These are phyloP conservation scores for Campopleginae sp. DNA, from an alignment of 2,888 invertebrate species.

Conservation along the genomic window DNA sequence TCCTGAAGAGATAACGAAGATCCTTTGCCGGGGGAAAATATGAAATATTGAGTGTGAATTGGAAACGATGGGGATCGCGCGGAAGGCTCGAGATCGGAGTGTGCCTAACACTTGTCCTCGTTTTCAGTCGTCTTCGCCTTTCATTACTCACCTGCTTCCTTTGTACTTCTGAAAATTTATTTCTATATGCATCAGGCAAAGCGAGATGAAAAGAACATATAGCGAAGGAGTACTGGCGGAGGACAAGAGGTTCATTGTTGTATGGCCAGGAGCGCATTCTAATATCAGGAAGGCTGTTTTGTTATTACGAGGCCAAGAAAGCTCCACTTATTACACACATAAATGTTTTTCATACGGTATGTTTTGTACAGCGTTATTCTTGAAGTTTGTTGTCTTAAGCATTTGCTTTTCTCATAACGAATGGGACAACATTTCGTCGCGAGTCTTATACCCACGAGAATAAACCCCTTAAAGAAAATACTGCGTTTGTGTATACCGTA, in stretches of 20 bases:
- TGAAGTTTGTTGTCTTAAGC: slow-evolving; percentile 46
- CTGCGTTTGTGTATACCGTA: too few species aligned
- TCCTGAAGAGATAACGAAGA: too few species aligned
- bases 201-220: slow-evolving; percentile 5
- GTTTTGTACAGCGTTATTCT: slow-evolving; percentile 69
- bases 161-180: background rate
- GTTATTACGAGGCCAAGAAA: slow-evolving; percentile 74
- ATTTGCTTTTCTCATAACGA: slow-evolving; percentile 1
- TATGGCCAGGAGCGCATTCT: slow-evolving; percentile 69
- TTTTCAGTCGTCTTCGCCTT: slow-evolving; percentile 7
- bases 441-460: background rate
- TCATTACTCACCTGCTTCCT: background rate
- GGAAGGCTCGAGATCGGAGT: background rate
- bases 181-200: background rate
- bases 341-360: slow-evolving; percentile 71
- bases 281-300: slow-evolving; percentile 71
- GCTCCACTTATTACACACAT: slow-evolving; percentile 70
- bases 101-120: background rate
- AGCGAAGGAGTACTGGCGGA: background rate
- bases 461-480: background rate
- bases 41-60: background rate
- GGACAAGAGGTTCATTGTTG: slow-evolving; percentile 69
- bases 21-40: too few species aligned
- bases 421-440: background rate
- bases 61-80: background rate